A percentile compares a stretch with the other conserved stretches of the same genome.
phyloP scores from a whole-genome alignment of 1,140 invertebrate genomes.

The Drosophila navojoa region DNA sequence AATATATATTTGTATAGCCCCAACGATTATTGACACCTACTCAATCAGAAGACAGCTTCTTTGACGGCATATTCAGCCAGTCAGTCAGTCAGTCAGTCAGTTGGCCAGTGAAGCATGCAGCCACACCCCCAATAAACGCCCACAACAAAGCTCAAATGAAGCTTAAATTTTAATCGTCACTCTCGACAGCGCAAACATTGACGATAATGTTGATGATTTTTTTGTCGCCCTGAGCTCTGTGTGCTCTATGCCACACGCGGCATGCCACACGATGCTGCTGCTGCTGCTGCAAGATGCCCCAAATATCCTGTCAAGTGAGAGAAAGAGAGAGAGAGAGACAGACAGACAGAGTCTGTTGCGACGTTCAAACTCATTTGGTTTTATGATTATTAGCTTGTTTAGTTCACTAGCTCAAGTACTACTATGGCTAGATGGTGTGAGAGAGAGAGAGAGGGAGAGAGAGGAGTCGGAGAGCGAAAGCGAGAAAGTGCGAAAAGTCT shows the following conservation, averaged over 20 bases:
- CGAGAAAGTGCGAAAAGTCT: not conserved
- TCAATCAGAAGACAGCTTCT: constrained; percentile 54
- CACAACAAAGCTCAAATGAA: constrained; percentile 71
- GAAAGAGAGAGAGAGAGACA: constrained; percentile 34
- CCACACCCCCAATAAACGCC: constrained; percentile 24
- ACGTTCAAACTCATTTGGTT: constrained; percentile 84
- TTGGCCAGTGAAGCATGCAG: constrained; percentile 35
- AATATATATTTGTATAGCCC: not conserved
- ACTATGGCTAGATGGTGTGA: not conserved
- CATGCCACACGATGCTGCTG: constrained; percentile 19
- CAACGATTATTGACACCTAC: constrained; percentile 65
- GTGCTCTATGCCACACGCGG: not conserved
- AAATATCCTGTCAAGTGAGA: constrained; percentile 31
- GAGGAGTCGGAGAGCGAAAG: not conserved
- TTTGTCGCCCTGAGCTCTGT: constrained; percentile 28
- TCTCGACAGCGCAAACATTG: constrained; percentile 51
- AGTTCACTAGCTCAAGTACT: constrained; percentile 67
- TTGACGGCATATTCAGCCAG: constrained; percentile 3
- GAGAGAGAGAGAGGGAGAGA: not conserved
- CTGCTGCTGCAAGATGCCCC: constrained; percentile 18
- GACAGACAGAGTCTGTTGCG: constrained; percentile 48
- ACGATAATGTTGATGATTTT: constrained; percentile 75
- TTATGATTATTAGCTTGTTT: constrained; percentile 84
- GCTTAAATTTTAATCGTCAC: constrained; percentile 83
- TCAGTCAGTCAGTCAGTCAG: constrained; percentile 6